Evolutionary conservation across 2,888 invertebrate genomes (phyloP).

Genomic region (Phymatocera aterrima): DNA sequence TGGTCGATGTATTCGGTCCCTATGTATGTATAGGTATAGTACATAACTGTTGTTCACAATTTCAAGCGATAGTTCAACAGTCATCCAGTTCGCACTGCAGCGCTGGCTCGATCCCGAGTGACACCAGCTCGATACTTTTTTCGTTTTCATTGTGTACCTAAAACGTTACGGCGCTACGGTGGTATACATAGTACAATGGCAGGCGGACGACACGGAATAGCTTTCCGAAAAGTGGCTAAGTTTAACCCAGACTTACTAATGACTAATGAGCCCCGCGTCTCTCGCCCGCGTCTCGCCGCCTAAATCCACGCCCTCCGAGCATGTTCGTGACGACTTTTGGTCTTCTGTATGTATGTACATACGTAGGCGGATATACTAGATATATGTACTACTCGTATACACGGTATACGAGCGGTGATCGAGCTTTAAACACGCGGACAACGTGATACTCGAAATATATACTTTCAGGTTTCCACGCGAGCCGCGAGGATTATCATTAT

Average conservation of each 20-base stretch:
- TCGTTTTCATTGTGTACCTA: no score
- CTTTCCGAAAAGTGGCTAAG: conserved; percentile 48
- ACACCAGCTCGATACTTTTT: no score
- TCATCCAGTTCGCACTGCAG: no score
- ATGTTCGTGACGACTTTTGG: not conserved
- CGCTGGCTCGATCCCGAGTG: no score
- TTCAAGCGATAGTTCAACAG: no score
- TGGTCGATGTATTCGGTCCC: no score
- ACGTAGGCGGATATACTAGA: no score
- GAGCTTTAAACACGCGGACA: not conserved
- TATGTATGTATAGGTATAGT: no score
- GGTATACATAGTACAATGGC: not conserved
- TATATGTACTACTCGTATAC: no score
- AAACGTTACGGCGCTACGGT: no score
- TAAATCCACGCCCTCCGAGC: conserved; percentile 39
- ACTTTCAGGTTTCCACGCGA: not conserved
- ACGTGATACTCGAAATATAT: not conserved
- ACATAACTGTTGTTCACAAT: no score
- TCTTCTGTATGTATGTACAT: not conserved
- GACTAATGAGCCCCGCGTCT: conserved; percentile 48
- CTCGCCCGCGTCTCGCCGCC: conserved; percentile 39
- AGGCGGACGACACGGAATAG: conserved; percentile 41
- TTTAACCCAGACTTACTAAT: conserved; percentile 45
- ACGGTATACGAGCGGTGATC: no score
- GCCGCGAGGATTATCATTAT: conserved; percentile 16